Evolutionary conservation across 2,888 invertebrate genomes (phyloP), one percentile per base, ranked within the genome.

Genomic region (Diarsia brunnea): DNA sequence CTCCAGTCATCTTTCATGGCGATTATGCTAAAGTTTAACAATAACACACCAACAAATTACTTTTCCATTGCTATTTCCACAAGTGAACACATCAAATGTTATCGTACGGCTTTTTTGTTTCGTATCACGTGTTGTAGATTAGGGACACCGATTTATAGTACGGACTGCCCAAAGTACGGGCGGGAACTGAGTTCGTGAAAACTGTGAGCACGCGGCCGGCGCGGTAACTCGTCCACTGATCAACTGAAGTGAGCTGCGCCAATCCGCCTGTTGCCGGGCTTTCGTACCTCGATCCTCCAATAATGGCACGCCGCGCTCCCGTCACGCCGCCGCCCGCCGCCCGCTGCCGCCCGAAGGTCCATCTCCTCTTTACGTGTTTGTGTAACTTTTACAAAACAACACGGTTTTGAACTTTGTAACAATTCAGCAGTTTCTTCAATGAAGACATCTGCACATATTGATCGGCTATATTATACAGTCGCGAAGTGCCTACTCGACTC

Each of bases 191-290:
- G 74, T 82, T 85, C 64, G 73, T 63, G 71, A 68, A 70, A 73
- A 86, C 87, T 89, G 82, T 83, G 81, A 71, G 70, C 86, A 80
- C 86, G 81, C 84, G 79, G 84, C 79, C 85, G 79, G 79, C 84
- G 82, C 85, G 82, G 78, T 84, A 80, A 69, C 68, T 84, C 81
- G 80, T 75, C 77, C 79, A 91, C 91, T 92, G 91, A 84, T 60
- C 55, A 79, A 75, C 91, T 91, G 91, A 84, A 82, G 73, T 69
- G 70, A 78, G 80, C 87, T 85, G 61, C 69, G 78, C 68, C 61
- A 86, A 71, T 77, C 81, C 89, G 94, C 93, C 92, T 93, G 93
- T 94, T 94, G 93, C 95, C 91, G 92, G 92, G 93, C 85, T 90
- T 88, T 88, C 69, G 78, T 79, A 78, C 74, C 82, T 85, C 81